Percentiles rank a stretch among this genome's conserved stretches.
These are phyloP conservation scores for Synergus japonicus DNA, from an alignment of 2,888 invertebrate species.

Conservation along the genomic window DNA sequence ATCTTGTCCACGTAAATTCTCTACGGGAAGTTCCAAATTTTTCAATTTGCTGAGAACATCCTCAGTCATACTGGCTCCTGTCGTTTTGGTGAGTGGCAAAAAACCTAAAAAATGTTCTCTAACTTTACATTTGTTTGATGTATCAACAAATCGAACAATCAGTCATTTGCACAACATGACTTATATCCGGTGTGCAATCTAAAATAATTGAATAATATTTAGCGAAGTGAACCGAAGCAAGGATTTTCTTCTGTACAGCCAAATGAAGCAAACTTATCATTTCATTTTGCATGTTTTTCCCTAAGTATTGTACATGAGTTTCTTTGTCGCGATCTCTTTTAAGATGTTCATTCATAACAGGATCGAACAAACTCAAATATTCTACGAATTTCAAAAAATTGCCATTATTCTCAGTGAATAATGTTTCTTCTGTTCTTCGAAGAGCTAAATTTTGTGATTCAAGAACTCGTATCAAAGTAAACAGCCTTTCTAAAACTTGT, in stretches of 20 bases:
- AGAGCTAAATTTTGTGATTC: constrained; percentile 1
- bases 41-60: not conserved
- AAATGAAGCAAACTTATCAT: too few species aligned
- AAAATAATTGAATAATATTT: constrained; percentile 27
- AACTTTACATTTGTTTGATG: constrained; percentile 45
- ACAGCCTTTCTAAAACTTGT: constrained; percentile 7
- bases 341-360: constrained; percentile 28
- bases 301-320: too few species aligned
- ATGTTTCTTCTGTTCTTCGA: constrained; percentile 21
- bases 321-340: too few species aligned
- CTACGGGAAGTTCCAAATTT: constrained; percentile 15
- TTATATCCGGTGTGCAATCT: not conserved
- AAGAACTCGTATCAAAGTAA: constrained; percentile 18
- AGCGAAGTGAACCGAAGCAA: not conserved
- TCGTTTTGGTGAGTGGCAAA: constrained; percentile 30
- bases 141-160: too few species aligned
- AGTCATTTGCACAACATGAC: too few species aligned
- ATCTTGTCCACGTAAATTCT: constrained; percentile 47
- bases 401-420: constrained; percentile 15
- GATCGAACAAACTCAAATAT: not conserved
- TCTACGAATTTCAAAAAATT: constrained; percentile 29
- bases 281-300: too few species aligned
- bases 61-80: constrained; percentile 41
- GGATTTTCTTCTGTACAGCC: not conserved
- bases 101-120: constrained; percentile 47